Base-by-base conservation (phyloP, 1,140 invertebrate species). In the Latrodectus geometricus region DNA sequence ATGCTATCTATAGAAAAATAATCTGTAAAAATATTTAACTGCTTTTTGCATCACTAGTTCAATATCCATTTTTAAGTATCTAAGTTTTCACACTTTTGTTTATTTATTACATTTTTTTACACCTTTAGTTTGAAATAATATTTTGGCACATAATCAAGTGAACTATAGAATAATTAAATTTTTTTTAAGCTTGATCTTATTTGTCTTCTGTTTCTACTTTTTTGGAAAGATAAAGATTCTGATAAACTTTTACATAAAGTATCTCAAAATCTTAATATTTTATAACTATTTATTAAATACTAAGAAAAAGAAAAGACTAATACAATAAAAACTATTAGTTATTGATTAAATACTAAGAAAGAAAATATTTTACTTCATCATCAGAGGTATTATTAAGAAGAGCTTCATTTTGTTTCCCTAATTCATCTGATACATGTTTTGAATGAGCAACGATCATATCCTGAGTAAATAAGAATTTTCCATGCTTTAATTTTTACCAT, bases 391-490 rank as follows among this genome's bases (percentile, higher is more conserved):
- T 8, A 54, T 61, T n/a, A 23, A 70, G 23, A 14, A 70, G 23
- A 14, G 11, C 14, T 9, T 52, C 69, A 81, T 72, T 81, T 9
- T 35, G 52, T 70, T 81, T 81, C 79, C 48, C 35, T 15, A 81
- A 56, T 8, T 70, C 48, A 70, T 81, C 66, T 17, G 68, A 72
- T 9, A 81, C 14, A 21, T 11, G 7, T 56, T 81, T 70, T 23
- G 79, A 81, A 81, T 81, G 79, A 8, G 70, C 54, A 23, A 81
- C 50, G 23, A 81, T 81, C 21, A 15, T 50, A n/a, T 15, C 23
- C 50, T 70, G 15, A 20, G 49, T 49, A n/a, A 50, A 15, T 65
- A 65, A 15, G 7, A 79, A 35, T 35, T 35, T 35, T 35, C 5
- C 35, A 35, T 35, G 5, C 5, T 35, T 35, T 35, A 35, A 35